A percentile compares a stretch with the other conserved stretches of the same genome.
Conservation (phyloP, 2,797 vertebrate genomes). For the Thaleichthys pacificus region DNA sequence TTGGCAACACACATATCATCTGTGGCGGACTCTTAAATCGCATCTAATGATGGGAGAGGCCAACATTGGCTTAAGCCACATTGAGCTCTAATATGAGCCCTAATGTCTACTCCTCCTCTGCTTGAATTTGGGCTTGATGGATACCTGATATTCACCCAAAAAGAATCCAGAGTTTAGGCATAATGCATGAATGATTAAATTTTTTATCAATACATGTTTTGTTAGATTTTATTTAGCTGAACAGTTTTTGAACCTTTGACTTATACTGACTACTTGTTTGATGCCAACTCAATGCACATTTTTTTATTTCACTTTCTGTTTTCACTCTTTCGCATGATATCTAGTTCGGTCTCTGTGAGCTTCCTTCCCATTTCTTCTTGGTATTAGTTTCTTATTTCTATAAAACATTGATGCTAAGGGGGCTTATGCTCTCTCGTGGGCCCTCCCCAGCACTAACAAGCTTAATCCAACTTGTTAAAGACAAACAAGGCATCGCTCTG, state of each 20-base stretch:
- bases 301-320: neutral
- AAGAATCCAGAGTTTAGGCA: neutral
- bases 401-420: slow-evolving; percentile 3
- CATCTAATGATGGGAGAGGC: slow-evolving; percentile 82
- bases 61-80: slow-evolving; percentile 43
- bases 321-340: neutral
- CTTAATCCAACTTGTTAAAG: slow-evolving; percentile 37
- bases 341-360: slow-evolving; percentile 29
- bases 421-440: slow-evolving; percentile 17
- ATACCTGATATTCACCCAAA: neutral
- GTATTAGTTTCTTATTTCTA: slow-evolving; percentile 29
- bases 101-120: neutral
- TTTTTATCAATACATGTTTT: neutral
- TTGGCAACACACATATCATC: slow-evolving; percentile 87
- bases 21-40: slow-evolving; percentile 72
- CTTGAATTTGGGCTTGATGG: too few species aligned
- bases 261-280: neutral
- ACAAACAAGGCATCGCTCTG: neutral
- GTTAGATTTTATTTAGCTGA: neutral
- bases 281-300: neutral
- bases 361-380: slow-evolving; percentile 13
- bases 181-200: neutral
- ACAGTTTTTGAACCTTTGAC: neutral
- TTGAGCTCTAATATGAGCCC: slow-evolving; percentile 11
- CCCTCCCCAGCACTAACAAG: slow-evolving; percentile 30